phyloP scores from a whole-genome alignment of 2,113 vertebrate genomes.

The Podilymbus podiceps region DNA sequence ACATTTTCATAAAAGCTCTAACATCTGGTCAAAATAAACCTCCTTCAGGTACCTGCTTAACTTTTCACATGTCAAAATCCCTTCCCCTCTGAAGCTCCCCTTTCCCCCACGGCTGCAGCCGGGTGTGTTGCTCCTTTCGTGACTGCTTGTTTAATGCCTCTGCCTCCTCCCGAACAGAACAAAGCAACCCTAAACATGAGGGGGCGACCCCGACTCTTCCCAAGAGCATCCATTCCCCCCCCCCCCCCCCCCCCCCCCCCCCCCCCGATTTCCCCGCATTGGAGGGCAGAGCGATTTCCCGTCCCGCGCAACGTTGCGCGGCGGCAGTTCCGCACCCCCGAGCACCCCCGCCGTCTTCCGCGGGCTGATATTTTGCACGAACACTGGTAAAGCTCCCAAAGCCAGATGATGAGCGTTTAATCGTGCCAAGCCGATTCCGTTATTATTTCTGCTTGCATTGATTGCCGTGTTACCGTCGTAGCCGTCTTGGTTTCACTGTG shows the following conservation, averaged over 20 bases:
- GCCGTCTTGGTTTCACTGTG: neutral
- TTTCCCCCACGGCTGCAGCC: neutral
- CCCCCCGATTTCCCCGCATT: neutral
- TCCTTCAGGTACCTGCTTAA: constrained; percentile 86
- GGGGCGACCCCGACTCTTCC: neutral
- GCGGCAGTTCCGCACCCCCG: too few relatives aligned
- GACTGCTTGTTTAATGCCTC: constrained; percentile 2
- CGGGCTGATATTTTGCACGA: neutral
- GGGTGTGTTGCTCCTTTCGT: neutral
- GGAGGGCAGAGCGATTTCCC: neutral
- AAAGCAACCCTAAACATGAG: neutral
- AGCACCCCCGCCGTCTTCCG: neutral
- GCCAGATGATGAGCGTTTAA: neutral
- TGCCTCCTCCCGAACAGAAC: neutral
- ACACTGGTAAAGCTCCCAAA: neutral
- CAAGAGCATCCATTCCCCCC: neutral
- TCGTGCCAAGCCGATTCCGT: neutral
- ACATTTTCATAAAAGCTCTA: constrained; percentile 82
- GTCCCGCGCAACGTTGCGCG: neutral
- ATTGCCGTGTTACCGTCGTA: neutral
- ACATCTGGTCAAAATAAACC: constrained; percentile 93
- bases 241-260: neutral
- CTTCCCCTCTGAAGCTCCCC: constrained; percentile 4
- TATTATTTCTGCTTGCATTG: neutral
- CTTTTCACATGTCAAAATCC: constrained; percentile 80